Base-by-base conservation (phyloP, 2,113 vertebrate species). In the Lipophrys pholis region DNA sequence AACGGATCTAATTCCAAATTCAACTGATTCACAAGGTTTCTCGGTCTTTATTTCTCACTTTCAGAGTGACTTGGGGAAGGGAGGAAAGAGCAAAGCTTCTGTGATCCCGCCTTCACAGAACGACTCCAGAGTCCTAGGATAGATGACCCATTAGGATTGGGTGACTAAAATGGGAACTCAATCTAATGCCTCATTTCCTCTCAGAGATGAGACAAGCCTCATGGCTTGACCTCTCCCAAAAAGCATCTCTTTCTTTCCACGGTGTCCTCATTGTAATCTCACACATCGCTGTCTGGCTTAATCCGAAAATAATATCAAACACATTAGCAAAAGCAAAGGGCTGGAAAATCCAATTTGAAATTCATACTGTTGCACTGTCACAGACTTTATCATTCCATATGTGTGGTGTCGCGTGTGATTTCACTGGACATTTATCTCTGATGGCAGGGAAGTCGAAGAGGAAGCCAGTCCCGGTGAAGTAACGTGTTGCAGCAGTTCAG, bases 111-210 rank as follows among this genome's bases (percentile, higher is more conserved):
- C 77, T 56, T 65, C 7, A 0, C 15, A 36, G 59, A 72, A 69
- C 21, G 48, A 77, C 68, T 80, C 46, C 21, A 46, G 81, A 82
- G 64, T 75, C 67, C 78, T 57, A 78, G 81, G 78, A 86, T 78
- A 87, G 86, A 90, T 85, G 87, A 90, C 76, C 87, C 83, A 89
- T 90, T 90, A 90, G 86, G 75, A 53, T 42, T 58, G 87, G 87
- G 78, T 90, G 91, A 92, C 84, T 87, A 78, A 90, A 92, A 89
- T 43, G 46, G 89, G 75, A 89, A 90, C 85, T 91, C 86, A 89
- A 92, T 92, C 89, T 87, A 83, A 90, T 89, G 89, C 80, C 90
- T 92, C 91, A 92, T 90, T 92, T 90, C 86, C 87, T 81, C 78
- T 57, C 76, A 83, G 75, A 83, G 86, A 87, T 88, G 77, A 90